phyloP scores from a whole-genome alignment of 2,797 vertebrate species.

The Okamejei kenojei region DNA sequence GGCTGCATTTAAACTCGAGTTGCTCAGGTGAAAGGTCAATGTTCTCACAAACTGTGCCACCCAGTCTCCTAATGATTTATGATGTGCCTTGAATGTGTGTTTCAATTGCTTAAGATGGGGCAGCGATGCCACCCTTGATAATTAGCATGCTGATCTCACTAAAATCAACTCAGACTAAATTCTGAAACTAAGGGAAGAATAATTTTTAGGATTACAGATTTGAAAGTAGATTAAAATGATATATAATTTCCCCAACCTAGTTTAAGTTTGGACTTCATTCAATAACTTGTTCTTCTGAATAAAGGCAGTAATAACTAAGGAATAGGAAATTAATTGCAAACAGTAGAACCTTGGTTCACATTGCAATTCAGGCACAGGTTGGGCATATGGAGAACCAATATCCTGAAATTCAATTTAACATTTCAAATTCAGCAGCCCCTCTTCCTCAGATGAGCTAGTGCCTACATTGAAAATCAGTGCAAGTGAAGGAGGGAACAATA shows the following conservation, averaged over 20 bases:
- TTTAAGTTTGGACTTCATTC: neutral
- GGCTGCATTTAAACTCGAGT: neutral
- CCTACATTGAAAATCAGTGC: neutral
- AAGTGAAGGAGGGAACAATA: neutral
- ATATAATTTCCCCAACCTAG: neutral
- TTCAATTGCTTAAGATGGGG: neutral
- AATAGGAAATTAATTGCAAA: neutral
- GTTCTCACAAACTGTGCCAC: neutral
- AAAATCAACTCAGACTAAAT: neutral
- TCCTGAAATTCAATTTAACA: neutral
- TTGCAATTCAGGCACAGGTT: neutral
- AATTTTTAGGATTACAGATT: neutral
- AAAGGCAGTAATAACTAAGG: neutral
- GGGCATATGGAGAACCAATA: too few species aligned
- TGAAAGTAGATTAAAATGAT: too few species aligned
- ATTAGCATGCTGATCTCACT: neutral
- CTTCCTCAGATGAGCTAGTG: neutral
- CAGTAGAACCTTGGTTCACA: neutral
- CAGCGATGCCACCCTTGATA: neutral
- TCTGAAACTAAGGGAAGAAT: neutral
- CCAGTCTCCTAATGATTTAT: conserved; percentile 1
- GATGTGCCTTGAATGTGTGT: neutral
- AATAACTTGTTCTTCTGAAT: too few species aligned
- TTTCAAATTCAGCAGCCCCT: neutral
- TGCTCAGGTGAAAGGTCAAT: conserved; percentile 14